phyloP scores from a whole-genome alignment of 2,797 vertebrate genomes.

The Aldrovandia affinis region DNA sequence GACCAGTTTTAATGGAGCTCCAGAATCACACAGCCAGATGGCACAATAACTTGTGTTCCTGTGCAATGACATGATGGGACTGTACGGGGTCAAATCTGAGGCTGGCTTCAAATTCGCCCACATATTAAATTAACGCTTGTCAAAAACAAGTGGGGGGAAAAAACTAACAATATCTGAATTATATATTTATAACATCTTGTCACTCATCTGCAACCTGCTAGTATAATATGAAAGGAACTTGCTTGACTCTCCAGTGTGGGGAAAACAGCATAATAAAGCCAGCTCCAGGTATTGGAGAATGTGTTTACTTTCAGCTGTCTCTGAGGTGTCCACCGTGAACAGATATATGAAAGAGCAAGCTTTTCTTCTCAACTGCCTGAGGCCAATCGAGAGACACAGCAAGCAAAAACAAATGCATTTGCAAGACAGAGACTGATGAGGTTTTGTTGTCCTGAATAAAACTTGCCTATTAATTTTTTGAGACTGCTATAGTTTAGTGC shows the following conservation, averaged over 20 bases:
- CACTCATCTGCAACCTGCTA: not conserved
- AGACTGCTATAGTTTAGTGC: not conserved
- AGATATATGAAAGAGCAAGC: slow-evolving; percentile 6
- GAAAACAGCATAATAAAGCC: not conserved
- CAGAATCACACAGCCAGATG: slow-evolving; percentile 8
- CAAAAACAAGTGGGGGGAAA: not conserved
- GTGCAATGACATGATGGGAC: not conserved
- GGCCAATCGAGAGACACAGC: slow-evolving; percentile 20
- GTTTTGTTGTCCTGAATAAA: slow-evolving; percentile 22
- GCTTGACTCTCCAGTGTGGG: not conserved
- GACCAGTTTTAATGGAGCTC: slow-evolving; percentile 5
- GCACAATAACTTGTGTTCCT: not conserved
- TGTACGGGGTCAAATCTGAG: not conserved
- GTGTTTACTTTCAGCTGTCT: slow-evolving; percentile 17
- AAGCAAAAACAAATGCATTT: slow-evolving; percentile 17
- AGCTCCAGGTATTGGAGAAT: not conserved
- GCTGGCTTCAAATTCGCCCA: not conserved
- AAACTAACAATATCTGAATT: not conserved
- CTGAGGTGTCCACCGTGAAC: slow-evolving; percentile 12
- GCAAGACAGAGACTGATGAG: slow-evolving; percentile 21
- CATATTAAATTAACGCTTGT: not conserved
- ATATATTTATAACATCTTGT: not conserved
- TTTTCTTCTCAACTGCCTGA: slow-evolving; percentile 11
- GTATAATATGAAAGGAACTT: not conserved
- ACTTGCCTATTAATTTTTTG: not conserved